Conservation (phyloP, 1,140 invertebrate species). For the Bombus terrestris region DNA sequence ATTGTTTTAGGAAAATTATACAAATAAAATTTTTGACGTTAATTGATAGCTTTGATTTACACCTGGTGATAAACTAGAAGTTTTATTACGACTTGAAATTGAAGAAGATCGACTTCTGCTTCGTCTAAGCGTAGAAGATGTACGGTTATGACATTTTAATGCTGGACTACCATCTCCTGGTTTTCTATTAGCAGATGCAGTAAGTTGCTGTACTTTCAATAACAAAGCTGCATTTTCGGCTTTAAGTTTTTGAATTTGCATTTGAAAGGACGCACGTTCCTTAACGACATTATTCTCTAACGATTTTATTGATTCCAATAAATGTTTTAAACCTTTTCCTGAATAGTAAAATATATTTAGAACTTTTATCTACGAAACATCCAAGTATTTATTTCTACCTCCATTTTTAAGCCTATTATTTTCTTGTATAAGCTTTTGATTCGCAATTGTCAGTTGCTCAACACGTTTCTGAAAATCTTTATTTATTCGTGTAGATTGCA, state of each 20-base stretch:
- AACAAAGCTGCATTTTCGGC: constrained; percentile 73
- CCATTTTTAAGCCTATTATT: constrained; percentile 70
- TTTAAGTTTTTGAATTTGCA: constrained; percentile 77
- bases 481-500: constrained; percentile 58
- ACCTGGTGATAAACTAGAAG: constrained; percentile 68
- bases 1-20: not conserved
- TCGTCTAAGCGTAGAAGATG: constrained; percentile 50
- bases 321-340: constrained; percentile 69
- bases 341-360: constrained; percentile 37
- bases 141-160: constrained; percentile 47
- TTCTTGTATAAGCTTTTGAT: constrained; percentile 72
- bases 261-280: constrained; percentile 77
- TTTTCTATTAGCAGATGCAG: constrained; percentile 54
- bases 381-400: constrained; percentile 64
- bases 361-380: constrained; percentile 26
- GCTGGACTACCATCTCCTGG: constrained; percentile 50
- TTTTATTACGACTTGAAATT: constrained; percentile 59
- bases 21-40: not conserved
- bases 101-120: constrained; percentile 71
- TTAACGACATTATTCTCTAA: constrained; percentile 76
- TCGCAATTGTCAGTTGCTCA: constrained; percentile 68
- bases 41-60: not conserved
- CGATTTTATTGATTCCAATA: constrained; percentile 75
- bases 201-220: constrained; percentile 62
- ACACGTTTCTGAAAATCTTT: constrained; percentile 65